These are phyloP conservation scores for Epizoanthus fatuus DNA, from an alignment of 92 coral and sea anemone genomes.

Conservation along the genomic window DNA sequence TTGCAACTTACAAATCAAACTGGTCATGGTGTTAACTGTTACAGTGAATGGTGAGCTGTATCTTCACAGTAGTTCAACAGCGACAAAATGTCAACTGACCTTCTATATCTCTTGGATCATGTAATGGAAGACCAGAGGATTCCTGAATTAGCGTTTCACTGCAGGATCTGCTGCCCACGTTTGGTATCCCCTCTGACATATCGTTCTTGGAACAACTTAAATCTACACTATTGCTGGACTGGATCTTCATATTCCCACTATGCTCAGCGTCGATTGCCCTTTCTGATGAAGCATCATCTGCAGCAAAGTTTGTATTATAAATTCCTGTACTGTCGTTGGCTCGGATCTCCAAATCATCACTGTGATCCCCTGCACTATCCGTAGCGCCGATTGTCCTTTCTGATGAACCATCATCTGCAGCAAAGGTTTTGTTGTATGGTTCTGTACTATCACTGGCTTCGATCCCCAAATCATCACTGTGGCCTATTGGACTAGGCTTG, in stretches of 20 bases:
- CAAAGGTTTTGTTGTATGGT: not conserved
- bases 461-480: not conserved
- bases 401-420: not conserved
- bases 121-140: no score
- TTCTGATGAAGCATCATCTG: not conserved
- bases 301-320: not conserved
- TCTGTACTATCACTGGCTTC: no score
- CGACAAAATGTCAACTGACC: slow-evolving; percentile 26
- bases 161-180: not conserved
- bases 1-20: not conserved
- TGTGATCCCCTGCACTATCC: not conserved
- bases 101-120: not conserved
- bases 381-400: not conserved
- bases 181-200: not conserved
- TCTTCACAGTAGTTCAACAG: not conserved
- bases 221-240: not conserved
- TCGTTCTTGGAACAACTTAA: not conserved
- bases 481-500: not conserved
- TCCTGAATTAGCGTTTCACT: not conserved
- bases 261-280: no score
- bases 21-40: not conserved
- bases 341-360: not conserved
- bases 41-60: not conserved
- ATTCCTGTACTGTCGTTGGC: no score
- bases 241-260: not conserved